phyloP scores from a whole-genome alignment of 2,888 invertebrate genomes.

The Heliconius aoede region DNA sequence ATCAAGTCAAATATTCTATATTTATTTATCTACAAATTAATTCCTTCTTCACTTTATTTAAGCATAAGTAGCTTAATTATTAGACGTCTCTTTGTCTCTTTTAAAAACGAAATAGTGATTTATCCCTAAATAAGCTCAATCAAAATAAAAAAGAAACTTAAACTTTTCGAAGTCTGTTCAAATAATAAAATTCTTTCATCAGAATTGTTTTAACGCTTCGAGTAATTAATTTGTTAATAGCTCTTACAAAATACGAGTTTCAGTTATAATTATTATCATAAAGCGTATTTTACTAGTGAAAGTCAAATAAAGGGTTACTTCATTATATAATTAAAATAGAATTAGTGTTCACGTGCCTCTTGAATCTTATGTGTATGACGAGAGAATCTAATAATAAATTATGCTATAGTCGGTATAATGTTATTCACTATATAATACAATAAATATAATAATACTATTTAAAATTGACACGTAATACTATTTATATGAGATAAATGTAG shows the following conservation, averaged over 20 bases:
- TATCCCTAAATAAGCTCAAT: too few species aligned
- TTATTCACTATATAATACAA: neutral
- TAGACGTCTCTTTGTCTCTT: too few species aligned
- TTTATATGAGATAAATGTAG: neutral
- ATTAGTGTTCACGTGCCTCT: neutral
- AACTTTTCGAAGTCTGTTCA: neutral
- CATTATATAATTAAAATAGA: neutral
- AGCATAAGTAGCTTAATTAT: too few species aligned
- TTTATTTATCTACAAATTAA: too few species aligned
- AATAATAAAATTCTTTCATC: neutral
- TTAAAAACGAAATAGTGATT: too few species aligned
- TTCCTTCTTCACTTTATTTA: too few species aligned
- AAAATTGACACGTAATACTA: too few species aligned
- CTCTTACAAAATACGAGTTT: slow-evolving; percentile 23
- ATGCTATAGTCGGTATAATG: neutral
- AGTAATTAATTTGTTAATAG: slow-evolving; percentile 22
- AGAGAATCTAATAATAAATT: too few species aligned
- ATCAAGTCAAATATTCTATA: too few species aligned
- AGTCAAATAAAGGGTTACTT: slow-evolving; percentile 1
- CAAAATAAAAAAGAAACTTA: too few species aligned
- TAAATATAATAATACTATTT: too few species aligned
- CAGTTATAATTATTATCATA: slow-evolving; percentile 5
- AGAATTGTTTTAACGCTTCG: neutral
- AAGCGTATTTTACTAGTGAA: slow-evolving; percentile 8
- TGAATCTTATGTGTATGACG: neutral